A percentile compares a stretch with the other conserved stretches of the same genome.
phyloP scores from a whole-genome alignment of 2,888 invertebrate genomes.

The Epinotia nisella region DNA sequence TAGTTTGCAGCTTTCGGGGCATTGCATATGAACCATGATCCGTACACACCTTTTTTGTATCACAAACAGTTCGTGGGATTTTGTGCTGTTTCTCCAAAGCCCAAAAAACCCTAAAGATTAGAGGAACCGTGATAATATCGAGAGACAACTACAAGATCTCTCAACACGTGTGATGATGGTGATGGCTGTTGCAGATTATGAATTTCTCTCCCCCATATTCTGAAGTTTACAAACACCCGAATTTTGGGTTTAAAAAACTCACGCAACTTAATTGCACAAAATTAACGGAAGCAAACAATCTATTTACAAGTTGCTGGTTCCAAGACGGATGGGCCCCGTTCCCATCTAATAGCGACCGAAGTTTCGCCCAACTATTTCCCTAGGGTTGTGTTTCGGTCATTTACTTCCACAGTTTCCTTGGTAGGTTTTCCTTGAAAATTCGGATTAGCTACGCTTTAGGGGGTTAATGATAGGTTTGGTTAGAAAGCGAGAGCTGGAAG shows the following conservation, averaged over 20 bases:
- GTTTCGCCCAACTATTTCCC: conserved; percentile 26
- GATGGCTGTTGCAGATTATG: neutral
- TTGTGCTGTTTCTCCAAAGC: no score
- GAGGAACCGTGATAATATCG: no score
- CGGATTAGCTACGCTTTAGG: conserved; percentile 17
- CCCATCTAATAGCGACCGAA: conserved; percentile 22
- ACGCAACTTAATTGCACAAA: conserved; percentile 9
- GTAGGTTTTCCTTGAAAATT: conserved; percentile 17
- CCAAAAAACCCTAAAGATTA: no score
- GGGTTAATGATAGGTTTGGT: conserved; percentile 13
- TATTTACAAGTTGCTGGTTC: conserved; percentile 12
- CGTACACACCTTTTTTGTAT: no score
- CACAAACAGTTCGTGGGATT: no score
- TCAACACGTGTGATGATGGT: no score
- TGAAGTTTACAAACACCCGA: neutral
- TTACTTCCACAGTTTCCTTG: conserved; percentile 18
- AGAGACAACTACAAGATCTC: no score
- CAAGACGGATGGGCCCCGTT: conserved; percentile 14
- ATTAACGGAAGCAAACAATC: conserved; percentile 19
- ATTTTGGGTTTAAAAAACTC: neutral
- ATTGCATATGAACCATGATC: no score
- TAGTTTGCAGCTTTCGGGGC: no score
- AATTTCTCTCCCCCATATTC: neutral
- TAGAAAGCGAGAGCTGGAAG: neutral
- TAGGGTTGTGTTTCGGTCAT: conserved; percentile 22